These are phyloP conservation scores for Erinaceus europaeus DNA, from an alignment of 2,113 vertebrate genomes.

Conservation along the genomic window DNA sequence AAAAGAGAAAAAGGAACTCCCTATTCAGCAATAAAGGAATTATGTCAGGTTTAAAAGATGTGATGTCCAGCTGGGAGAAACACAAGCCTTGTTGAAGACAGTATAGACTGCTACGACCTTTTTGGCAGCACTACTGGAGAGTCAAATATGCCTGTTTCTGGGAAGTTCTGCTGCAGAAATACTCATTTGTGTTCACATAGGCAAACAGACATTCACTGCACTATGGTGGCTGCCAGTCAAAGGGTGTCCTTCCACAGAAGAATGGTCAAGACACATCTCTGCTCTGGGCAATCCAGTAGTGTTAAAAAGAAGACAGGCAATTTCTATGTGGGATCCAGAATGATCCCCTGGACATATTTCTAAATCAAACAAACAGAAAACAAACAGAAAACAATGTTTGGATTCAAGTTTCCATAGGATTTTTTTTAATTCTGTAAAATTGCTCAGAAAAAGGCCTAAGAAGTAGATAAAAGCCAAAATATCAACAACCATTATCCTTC, in stretches of 20 bases:
- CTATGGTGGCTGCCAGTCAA: background rate
- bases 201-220: background rate
- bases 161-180: background rate
- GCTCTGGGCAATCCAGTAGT: too few species aligned
- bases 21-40: background rate
- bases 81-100: background rate
- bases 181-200: fast-evolving
- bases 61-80: background rate
- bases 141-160: too few species aligned
- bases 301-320: background rate
- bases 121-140: background rate
- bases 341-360: background rate
- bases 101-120: background rate
- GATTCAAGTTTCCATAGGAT: background rate
- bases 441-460: background rate
- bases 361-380: background rate
- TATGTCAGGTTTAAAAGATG: background rate
- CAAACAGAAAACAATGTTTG: background rate
- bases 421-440: background rate
- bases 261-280: background rate
- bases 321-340: background rate
- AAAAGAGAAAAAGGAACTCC: background rate
- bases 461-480: background rate
- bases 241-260: background rate
- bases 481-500: background rate